These are phyloP conservation scores for Zhuqinia jingwanae DNA, from an alignment of 2,888 invertebrate genomes.

Conservation along the genomic window DNA sequence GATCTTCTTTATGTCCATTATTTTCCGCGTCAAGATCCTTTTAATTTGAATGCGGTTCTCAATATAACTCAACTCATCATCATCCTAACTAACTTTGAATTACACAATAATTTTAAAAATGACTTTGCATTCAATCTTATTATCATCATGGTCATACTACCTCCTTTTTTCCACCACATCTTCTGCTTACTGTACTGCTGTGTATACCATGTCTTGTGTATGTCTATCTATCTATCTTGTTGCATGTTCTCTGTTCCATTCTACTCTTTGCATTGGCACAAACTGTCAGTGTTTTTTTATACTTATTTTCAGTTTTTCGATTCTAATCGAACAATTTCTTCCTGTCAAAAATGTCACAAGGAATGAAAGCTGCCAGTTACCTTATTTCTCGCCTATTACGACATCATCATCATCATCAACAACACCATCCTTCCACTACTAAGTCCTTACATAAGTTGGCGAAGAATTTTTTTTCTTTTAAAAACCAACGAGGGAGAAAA, in stretches of 20 bases:
- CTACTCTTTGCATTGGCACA: slow-evolving; percentile 8
- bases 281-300: slow-evolving; percentile 25
- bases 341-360: slow-evolving; percentile 67
- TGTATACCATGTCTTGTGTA: neutral
- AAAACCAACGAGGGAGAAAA: neutral
- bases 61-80: neutral
- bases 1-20: neutral
- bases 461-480: neutral
- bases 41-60: slow-evolving; percentile 26
- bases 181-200: neutral
- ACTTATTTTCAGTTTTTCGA: slow-evolving; percentile 33
- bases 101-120: neutral
- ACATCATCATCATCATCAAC: slow-evolving; percentile 50
- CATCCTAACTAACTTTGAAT: neutral
- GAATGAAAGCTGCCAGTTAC: slow-evolving; percentile 66
- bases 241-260: slow-evolving; percentile 23
- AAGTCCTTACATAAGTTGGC: too few relatives aligned
- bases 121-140: neutral
- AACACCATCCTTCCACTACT: slow-evolving; percentile 6
- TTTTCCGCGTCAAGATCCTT: neutral
- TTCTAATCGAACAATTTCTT: slow-evolving; percentile 68
- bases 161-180: neutral
- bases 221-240: neutral
- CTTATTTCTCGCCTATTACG: slow-evolving; percentile 54
- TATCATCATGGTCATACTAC: neutral